Evolutionary conservation across 2,113 vertebrate genomes (phyloP).

Genomic region (Xyliphius kryptos): DNA sequence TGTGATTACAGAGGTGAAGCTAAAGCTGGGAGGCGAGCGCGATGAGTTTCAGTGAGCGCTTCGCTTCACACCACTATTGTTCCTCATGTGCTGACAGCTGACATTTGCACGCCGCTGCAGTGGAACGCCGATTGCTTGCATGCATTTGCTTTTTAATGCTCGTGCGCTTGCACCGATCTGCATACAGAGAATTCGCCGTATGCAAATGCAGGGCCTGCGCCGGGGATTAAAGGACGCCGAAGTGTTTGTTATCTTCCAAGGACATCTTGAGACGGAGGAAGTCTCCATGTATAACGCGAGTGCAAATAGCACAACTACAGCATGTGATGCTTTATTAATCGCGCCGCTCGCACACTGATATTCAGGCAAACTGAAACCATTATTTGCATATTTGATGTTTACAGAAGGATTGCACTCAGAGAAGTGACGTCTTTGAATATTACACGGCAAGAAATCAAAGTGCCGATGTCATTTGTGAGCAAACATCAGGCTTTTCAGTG

Average conservation of each 20-base stretch:
- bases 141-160: neutral
- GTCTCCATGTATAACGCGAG: neutral
- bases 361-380: constrained; percentile 9
- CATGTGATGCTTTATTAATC: constrained; percentile 16
- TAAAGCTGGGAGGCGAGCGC: too few species aligned
- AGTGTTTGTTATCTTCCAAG: constrained; percentile 15
- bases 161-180: neutral
- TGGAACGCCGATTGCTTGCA: neutral
- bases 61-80: too few species aligned
- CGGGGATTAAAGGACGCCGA: constrained; percentile 3
- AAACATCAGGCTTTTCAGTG: too few species aligned
- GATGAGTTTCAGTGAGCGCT: too few species aligned
- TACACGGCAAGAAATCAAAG: too few species aligned
- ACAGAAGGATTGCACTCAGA: neutral
- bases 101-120: neutral
- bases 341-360: constrained; percentile 11
- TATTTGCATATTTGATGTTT: constrained; percentile 15
- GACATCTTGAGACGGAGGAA: neutral
- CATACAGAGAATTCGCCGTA: constrained; percentile 7
- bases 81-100: too few species aligned
- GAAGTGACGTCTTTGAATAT: too few species aligned
- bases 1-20: too few species aligned
- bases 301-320: constrained; percentile 12
- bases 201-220: neutral
- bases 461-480: too few species aligned